phyloP scores from a whole-genome alignment of 2,888 invertebrate species.

The Iselma pallidipennis region DNA sequence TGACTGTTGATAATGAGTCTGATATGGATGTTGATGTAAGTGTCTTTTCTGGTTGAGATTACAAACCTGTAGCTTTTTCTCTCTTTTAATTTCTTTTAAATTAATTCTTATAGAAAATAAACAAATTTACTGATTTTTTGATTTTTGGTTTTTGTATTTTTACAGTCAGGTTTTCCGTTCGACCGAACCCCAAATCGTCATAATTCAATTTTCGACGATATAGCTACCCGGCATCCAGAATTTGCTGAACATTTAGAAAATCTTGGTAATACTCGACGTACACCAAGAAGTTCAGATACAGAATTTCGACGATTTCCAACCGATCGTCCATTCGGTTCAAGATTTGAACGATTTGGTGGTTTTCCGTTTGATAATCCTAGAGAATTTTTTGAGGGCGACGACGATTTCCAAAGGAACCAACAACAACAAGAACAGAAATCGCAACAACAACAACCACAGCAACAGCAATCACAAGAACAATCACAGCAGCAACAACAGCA shows the following conservation, averaged over 20 bases:
- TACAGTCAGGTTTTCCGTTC: conserved; percentile 70
- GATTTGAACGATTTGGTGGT: conserved; percentile 47
- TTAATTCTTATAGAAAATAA: background rate
- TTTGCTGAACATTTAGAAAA: conserved; percentile 67
- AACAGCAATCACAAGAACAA: conserved; percentile 43
- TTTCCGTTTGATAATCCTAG: conserved; percentile 52
- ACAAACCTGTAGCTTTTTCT: background rate
- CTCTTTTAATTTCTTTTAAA: background rate
- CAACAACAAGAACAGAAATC: conserved; percentile 47
- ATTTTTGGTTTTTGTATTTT: conserved; percentile 38
- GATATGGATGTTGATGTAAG: conserved; percentile 8
- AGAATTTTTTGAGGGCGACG: conserved; percentile 60
- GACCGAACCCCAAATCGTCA: conserved; percentile 58
- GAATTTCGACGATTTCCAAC: conserved; percentile 57
- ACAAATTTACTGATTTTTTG: conserved; percentile 7
- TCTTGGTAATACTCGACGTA: conserved; percentile 37
- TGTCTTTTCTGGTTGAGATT: background rate
- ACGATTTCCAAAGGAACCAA: conserved; percentile 55
- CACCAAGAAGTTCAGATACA: conserved; percentile 36
- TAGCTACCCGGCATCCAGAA: conserved; percentile 74
- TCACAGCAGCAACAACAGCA: conserved; percentile 43
- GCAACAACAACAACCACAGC: conserved; percentile 24
- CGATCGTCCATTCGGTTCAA: conserved; percentile 52
- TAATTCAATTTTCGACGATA: conserved; percentile 64
- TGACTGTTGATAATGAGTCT: conserved; percentile 1